Evolutionary conservation across 2,797 vertebrate genomes (phyloP).

Genomic region (Coccyzus lansbergi): DNA sequence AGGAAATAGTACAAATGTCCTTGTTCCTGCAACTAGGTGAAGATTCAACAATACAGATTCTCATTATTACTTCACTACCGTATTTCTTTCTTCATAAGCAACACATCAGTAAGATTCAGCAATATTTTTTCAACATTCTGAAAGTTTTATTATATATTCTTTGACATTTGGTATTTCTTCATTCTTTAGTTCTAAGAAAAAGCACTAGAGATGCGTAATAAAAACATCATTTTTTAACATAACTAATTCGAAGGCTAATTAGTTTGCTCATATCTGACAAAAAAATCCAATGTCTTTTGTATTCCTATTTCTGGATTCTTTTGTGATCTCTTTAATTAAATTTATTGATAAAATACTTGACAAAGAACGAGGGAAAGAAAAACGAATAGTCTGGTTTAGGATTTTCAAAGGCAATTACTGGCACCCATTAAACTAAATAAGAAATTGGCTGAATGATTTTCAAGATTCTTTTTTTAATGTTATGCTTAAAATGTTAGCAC

Average conservation of each 20-base stretch:
- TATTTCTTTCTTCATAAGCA: background rate
- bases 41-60: background rate
- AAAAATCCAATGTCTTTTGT: background rate
- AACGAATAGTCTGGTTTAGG: background rate
- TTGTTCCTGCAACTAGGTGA: background rate
- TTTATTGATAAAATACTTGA: background rate
- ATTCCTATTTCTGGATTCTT: background rate
- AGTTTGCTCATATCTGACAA: background rate
- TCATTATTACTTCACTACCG: background rate
- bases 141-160: background rate
- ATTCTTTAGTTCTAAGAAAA: background rate
- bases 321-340: slow-evolving; percentile 30
- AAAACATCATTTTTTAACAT: background rate
- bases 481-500: background rate
- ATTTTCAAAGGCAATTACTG: background rate
- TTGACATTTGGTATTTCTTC: background rate
- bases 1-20: background rate
- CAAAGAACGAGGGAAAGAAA: background rate
- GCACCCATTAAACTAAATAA: background rate
- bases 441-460: background rate
- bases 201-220: background rate
- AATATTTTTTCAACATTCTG: background rate
- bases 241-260: background rate
- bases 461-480: background rate
- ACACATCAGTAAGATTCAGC: background rate